Conservation (phyloP, 2,113 vertebrate genomes). For the Eolophus roseicapilla region DNA sequence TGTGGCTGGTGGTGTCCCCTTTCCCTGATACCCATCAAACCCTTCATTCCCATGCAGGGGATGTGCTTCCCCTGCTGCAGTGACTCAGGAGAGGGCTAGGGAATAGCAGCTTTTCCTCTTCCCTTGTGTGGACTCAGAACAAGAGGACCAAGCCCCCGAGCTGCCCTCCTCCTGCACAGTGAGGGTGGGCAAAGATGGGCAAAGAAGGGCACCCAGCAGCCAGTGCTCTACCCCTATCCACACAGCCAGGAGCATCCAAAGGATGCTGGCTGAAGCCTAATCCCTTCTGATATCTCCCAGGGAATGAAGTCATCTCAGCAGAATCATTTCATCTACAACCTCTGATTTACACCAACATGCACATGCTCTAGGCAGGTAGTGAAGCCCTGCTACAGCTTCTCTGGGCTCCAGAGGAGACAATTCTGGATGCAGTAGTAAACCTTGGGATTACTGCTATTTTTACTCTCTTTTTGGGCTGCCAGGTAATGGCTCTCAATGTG, state of each 20-base stretch:
- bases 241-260: background rate
- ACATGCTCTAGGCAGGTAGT: accelerated
- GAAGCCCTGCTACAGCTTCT: background rate
- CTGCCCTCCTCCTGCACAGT: accelerated
- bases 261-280: background rate
- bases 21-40: accelerated
- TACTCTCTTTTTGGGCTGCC: background rate
- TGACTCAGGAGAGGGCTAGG: background rate
- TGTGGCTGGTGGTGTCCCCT: background rate
- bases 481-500: background rate
- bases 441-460: background rate
- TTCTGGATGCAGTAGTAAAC: background rate
- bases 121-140: background rate
- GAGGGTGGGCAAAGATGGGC: background rate
- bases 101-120: background rate
- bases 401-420: background rate
- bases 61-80: accelerated
- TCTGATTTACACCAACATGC: background rate
- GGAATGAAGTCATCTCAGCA: background rate
- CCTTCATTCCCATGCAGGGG: accelerated
- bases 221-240: background rate
- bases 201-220: background rate
- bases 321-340: background rate
- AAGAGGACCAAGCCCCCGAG: background rate
- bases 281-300: background rate